Conservation (phyloP, 2,888 invertebrate species). For the Melinaea menophilus region DNA sequence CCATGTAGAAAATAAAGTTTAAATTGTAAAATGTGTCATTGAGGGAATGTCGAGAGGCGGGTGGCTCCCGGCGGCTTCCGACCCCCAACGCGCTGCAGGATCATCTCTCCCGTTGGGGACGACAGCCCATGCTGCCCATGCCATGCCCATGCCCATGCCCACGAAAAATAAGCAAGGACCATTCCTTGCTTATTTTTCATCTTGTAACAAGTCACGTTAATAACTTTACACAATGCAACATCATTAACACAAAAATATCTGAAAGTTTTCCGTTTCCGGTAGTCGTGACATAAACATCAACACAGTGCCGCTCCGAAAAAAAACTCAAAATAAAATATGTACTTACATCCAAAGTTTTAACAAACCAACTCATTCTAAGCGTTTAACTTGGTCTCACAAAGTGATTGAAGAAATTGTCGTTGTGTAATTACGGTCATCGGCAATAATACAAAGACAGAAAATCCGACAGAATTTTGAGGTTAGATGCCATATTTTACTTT, state of each 20-base stretch:
- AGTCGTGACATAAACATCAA: no score
- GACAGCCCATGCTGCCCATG: conserved; percentile 63
- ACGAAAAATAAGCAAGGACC: no score
- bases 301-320: no score
- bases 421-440: no score
- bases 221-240: conserved; percentile 9
- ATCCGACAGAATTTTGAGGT: no score
- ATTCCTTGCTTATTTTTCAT: conserved; percentile 69
- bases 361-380: no score
- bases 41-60: conserved; percentile 48
- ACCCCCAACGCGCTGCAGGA: conserved; percentile 60
- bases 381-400: no score
- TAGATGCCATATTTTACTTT: no score
- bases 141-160: conserved; percentile 23
- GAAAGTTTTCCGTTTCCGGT: background rate
- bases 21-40: conserved; percentile 57
- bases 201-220: conserved; percentile 57
- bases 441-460: no score
- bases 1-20: conserved; percentile 24
- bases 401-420: no score
- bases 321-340: no score
- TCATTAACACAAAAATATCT: conserved; percentile 3
- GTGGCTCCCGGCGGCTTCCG: conserved; percentile 46
- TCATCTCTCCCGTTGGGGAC: conserved; percentile 73
- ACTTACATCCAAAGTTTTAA: no score